Conservation (phyloP, 2,888 invertebrate species). For the Drosophila incognita region DNA sequence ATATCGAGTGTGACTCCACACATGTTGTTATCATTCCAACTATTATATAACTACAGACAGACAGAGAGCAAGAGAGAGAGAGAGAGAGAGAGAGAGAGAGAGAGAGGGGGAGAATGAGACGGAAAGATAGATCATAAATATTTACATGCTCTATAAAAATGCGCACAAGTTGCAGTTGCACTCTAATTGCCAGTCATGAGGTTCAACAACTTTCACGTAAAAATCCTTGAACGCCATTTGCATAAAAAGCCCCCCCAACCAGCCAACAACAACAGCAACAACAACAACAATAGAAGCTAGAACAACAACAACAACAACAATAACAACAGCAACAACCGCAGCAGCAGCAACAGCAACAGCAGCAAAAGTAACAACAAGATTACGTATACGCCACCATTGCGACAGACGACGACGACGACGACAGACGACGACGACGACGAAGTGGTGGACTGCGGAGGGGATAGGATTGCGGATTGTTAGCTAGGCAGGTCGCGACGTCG, state of each 20-base stretch:
- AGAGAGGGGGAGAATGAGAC: not conserved
- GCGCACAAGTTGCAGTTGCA: slow-evolving; percentile 64
- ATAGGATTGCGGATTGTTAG: slow-evolving; percentile 3
- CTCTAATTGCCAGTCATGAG: slow-evolving; percentile 78
- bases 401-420: slow-evolving; percentile 35
- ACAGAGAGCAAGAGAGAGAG: not conserved
- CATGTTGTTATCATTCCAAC: slow-evolving; percentile 19
- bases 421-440: slow-evolving; percentile 27
- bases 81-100: not conserved
- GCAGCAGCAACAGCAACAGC: slow-evolving; percentile 34
- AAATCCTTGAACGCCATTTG: slow-evolving; percentile 84
- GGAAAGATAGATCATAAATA: slow-evolving; percentile 37
- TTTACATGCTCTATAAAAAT: slow-evolving; percentile 52
- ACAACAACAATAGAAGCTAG: slow-evolving; percentile 39
- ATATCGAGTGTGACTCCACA: not conserved
- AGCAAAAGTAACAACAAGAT: slow-evolving; percentile 56
- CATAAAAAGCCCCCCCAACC: slow-evolving; percentile 58
- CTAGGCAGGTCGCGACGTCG: slow-evolving; percentile 34
- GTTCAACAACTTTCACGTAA: slow-evolving; percentile 83
- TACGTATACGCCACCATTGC: slow-evolving; percentile 74
- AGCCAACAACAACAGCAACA: slow-evolving; percentile 37
- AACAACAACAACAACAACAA: slow-evolving; percentile 34
- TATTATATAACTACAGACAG: slow-evolving; percentile 6
- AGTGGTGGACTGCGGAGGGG: slow-evolving; percentile 15
- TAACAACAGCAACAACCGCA: slow-evolving; percentile 22